Base-by-base conservation (phyloP, 2,888 invertebrate species). In the Nomada ruficornis region DNA sequence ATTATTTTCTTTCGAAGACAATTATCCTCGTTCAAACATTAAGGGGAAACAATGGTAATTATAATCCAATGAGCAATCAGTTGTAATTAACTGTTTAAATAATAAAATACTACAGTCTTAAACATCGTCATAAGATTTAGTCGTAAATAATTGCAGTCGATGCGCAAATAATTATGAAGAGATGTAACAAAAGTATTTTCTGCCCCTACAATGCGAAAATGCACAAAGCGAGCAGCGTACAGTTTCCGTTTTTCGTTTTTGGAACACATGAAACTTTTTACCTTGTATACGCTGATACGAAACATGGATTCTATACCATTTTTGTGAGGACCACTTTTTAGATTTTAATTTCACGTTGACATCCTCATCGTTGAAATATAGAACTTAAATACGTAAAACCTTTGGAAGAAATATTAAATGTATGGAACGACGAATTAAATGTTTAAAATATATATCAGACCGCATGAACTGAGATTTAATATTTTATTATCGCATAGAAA, bases 261-360 rank as follows among this genome's bases (percentile, higher is more conserved):
- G n/a, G 5, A 59, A 52, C 18, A 36, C n/a, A 20, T 23, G 57
- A 65, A 59, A 65, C 23, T 50, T 59, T 55, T 67, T 67, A 20
- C 29, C 29, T 65, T 57, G 20, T 47, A 50, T 59, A n/a, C 50
- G 7, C 29, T 36, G 44, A 62, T 42, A 13, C 44, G 29, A 47
- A 18, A 2, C 23, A 20, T 42, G 26, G n/a, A 26, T 44, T 13
- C 3, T 55, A 65, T 20, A 20, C 36, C 5, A 18, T 20, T 67
- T 36, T 42, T 59, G 10, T 36, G 29, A 52, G 3, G 11, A 13
- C 9, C 47, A 55, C 55, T 57, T 73, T 23, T 55, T 29, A 26
- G 54, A 44, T 23, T 74, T 74, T 67, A 57, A 67, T 65, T 74
- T 74, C 18, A n/a, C 23, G 15, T 20, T 50, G n/a, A 23, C 20